Percentiles rank a stretch among this genome's conserved stretches.
Conservation (phyloP, 2,113 vertebrate genomes). For the Rousettus leschenaultii region DNA sequence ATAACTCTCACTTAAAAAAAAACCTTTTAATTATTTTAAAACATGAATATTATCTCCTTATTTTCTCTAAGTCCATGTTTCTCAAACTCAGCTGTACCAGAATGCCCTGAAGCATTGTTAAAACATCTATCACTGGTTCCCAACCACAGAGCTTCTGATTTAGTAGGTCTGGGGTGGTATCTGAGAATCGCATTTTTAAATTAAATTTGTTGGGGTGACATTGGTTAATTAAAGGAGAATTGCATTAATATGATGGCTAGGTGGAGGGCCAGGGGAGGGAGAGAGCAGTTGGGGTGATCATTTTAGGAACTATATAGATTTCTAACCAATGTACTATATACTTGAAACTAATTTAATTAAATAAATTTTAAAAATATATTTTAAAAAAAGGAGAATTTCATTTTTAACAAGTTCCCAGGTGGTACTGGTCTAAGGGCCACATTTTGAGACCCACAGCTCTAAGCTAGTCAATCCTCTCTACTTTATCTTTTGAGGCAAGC, state of each 20-base stretch:
- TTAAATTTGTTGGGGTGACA: no score
- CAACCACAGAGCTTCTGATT: background rate
- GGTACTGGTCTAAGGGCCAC: background rate
- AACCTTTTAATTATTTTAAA: background rate
- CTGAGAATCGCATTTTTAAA: background rate
- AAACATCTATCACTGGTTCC: background rate
- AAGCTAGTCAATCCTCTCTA: background rate
- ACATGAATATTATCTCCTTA: background rate
- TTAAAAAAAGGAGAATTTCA: no score
- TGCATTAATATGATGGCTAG: no score
- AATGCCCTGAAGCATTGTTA: background rate
- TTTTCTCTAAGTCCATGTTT: background rate
- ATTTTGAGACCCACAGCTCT: background rate
- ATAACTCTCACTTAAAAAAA: background rate
- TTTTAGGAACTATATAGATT: no score
- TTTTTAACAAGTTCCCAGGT: background rate
- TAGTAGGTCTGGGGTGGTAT: background rate
- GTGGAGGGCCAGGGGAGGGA: no score
- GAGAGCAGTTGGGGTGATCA: no score
- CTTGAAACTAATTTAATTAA: no score
- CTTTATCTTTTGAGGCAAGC: accelerated
- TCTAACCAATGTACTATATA: no score
- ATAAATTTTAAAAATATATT: no score
- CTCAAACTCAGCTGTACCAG: background rate
- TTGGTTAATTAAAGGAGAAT: no score